Evolutionary conservation across 2,113 vertebrate species (phyloP).

Genomic region (Ovis canadensis): DNA sequence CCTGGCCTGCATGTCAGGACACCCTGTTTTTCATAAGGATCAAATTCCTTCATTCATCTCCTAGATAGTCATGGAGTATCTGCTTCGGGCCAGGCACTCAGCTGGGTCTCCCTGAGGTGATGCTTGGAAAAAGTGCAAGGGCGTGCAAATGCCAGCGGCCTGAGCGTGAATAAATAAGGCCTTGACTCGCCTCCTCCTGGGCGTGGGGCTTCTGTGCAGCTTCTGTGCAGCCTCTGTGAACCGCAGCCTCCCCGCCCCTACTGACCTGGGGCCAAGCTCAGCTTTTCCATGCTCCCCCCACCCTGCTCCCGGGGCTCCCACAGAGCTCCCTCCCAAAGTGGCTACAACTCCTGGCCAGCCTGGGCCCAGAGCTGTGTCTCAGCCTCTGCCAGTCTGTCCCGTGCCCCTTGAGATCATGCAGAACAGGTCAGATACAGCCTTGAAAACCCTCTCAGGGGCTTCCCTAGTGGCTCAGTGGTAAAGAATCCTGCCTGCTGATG

Average conservation of each 20-base stretch:
- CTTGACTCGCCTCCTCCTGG: conserved; percentile 16
- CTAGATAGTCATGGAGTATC: conserved; percentile 6
- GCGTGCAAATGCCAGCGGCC: neutral
- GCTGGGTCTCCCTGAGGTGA: neutral
- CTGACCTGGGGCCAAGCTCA: conserved; percentile 17
- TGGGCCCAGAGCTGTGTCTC: neutral
- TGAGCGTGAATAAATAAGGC: neutral
- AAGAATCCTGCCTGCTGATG: neutral
- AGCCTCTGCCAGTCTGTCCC: neutral
- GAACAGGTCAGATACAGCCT: neutral
- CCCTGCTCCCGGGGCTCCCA: neutral
- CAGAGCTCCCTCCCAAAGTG: neutral
- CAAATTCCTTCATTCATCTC: neutral
- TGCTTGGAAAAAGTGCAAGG: neutral
- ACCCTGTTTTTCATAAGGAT: neutral
- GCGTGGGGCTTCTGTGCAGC: conserved; percentile 32
- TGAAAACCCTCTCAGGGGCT: neutral
- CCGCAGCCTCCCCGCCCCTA: neutral
- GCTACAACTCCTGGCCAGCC: neutral
- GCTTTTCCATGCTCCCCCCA: conserved; percentile 21
- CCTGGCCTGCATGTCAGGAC: neutral
- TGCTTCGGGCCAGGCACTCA: neutral
- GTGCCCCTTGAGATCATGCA: accelerated
- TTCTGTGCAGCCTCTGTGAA: conserved; percentile 32
- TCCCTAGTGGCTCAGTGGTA: neutral